phyloP scores from a whole-genome alignment of 2,888 invertebrate species.

The Phasia obesa region DNA sequence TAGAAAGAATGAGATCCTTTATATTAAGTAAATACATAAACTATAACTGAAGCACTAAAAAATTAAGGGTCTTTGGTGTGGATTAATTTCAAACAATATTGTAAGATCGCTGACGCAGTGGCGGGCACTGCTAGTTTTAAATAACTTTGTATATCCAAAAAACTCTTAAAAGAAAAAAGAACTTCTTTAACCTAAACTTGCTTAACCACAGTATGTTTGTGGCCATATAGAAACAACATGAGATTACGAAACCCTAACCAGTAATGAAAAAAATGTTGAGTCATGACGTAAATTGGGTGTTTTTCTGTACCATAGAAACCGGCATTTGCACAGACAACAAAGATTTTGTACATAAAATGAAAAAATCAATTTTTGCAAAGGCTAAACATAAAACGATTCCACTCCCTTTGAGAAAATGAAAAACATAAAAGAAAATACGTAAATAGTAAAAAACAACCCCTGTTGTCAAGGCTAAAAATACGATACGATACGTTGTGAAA shows the following conservation, averaged over 20 bases:
- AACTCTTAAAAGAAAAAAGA: too few species aligned
- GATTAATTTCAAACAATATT: too few species aligned
- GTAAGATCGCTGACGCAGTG: too few species aligned
- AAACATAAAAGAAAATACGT: constrained; percentile 36
- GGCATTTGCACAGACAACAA: constrained; percentile 45
- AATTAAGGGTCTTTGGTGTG: too few species aligned
- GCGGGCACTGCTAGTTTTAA: too few species aligned
- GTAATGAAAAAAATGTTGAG: constrained; percentile 47
- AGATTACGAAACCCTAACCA: not conserved
- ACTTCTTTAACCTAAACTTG: not conserved
- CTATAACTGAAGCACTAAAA: too few species aligned
- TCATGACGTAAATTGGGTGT: constrained; percentile 48
- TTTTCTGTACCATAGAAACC: constrained; percentile 50
- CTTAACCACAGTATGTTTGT: not conserved
- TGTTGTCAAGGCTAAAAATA: constrained; percentile 58
- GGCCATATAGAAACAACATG: not conserved
- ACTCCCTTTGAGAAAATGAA: constrained; percentile 52
- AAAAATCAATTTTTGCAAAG: constrained; percentile 49
- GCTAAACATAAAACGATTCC: constrained; percentile 27
- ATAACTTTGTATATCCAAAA: too few species aligned
- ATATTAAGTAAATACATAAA: too few species aligned
- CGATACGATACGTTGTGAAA: not conserved
- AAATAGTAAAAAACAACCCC: constrained; percentile 48
- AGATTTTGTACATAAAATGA: constrained; percentile 1
- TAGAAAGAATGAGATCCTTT: too few species aligned